Base-by-base conservation (phyloP, 2,113 vertebrate species). In the Pachycephala philippinensis region DNA sequence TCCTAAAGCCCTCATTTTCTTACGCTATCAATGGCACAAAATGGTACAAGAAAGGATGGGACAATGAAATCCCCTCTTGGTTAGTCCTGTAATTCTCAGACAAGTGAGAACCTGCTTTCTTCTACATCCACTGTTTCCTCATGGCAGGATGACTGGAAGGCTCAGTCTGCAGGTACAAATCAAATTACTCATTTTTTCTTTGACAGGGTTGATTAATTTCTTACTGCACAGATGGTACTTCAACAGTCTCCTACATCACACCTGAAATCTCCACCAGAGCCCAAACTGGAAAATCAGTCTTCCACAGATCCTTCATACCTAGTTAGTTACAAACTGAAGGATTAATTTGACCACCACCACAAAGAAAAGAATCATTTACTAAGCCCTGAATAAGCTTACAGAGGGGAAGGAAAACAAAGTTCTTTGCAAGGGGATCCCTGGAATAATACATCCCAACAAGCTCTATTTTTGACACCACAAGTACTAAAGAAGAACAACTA, bases 121-220 rank as follows among this genome's bases (percentile, higher is more conserved):
- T 59, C 81, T 65, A 11, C 35, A 87, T 74, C 47, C 77, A 52
- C 20, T 39, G 6, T 40, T 93, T 93, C 54, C 78, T 63, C 61
- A 42, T 2, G 28, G 61, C 42, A 91, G 49, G 31, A 84, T 83
- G 70, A 65, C 52, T 83, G 72, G 56, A 52, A 90, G 56, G 50
- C 57, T 93, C 69, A 78, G 14, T 71, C 64, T 94, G 84, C 15
- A 81, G 54, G 77, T 37, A 89, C n/a, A 81, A 95, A 69, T 40
- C 54, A 66, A 90, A 84, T 74, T 89, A 90, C 35, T 89, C n/a
- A 69, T 63, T 84, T 92, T 68, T 40, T 4, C 11, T 93, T 79
- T 82, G 56, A 90, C 68, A 72, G 40, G 12, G 42, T 33, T 81
- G 44, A 86, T 65, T 83, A 88, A 68, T 57, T 79, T 79, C 44